Evolutionary conservation across 2,888 invertebrate species (phyloP), one percentile per base, ranked within the genome.

Genomic region (Marronus borbonicus): DNA sequence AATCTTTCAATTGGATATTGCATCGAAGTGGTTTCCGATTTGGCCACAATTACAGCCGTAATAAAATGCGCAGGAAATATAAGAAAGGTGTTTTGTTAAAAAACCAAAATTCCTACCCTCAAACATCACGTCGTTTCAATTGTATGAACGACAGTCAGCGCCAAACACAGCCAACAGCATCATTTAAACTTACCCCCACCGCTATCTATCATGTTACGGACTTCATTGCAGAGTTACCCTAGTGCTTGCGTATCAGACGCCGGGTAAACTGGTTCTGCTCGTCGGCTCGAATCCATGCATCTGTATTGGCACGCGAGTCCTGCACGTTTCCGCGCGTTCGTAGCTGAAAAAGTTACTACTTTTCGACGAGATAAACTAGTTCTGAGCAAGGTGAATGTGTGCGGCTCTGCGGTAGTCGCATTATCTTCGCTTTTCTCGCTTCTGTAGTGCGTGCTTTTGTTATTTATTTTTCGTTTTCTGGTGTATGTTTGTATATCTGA

Each of bases 161-260:
- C 8, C 28, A 31, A 62, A 28, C 12, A 28, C 28, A 28, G 20
- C 3, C 14, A 3, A 62, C 28, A 62, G 62, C 62, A 62, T 62
- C 62, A 62, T 31, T 12, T 28, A 31, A 62, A 68, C 50, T 24
- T 50, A 68, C 50, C 68, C 68, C 68, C 68, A 68, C 68, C 50
- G 24, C 68, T 28, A 5, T 28, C 68, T 24, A 17, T 50, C 24
- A 50, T 28, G 24, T 24, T 52, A 20, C 68, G 28, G 28, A 20
- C 24, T 68, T 50, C 50, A 68, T 68, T 68, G 50, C 17, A 20
- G 68, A 68, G 50, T 68, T 68, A 50, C 50, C 50, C 68, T 68
- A 49, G 68, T 68, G 68, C 39, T 28, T 28, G 50, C 68, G 28
- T 49, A 50, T 50, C 68, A 28, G 50, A 52, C 68, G 68, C 68